Evolutionary conservation across 2,888 invertebrate species (phyloP).

Genomic region (Pterostichus niger): DNA sequence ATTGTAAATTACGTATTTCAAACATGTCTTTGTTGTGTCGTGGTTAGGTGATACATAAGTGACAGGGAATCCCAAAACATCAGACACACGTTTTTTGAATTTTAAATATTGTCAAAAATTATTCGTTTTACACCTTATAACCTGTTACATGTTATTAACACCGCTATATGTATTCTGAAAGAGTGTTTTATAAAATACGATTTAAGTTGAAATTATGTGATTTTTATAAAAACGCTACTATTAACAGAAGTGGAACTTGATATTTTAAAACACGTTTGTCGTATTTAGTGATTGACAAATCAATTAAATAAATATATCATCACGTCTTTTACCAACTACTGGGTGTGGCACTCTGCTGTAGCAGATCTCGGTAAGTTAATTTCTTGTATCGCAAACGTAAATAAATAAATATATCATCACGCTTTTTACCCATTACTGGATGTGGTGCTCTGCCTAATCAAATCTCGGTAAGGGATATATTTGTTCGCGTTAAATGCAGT

Average conservation of each 20-base stretch:
- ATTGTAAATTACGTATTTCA: conserved; percentile 42
- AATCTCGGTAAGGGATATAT: too few relatives aligned
- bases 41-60: conserved; percentile 35
- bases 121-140: conserved; percentile 1
- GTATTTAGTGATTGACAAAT: neutral
- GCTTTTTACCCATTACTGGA: too few relatives aligned
- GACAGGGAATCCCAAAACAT: conserved; percentile 49
- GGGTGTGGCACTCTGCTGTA: too few relatives aligned
- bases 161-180: conserved; percentile 36
- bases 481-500: too few relatives aligned
- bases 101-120: conserved; percentile 9
- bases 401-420: too few relatives aligned
- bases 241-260: conserved; percentile 18
- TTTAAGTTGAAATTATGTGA: conserved; percentile 43
- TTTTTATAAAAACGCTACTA: conserved; percentile 16
- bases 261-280: neutral
- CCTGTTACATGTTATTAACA: conserved; percentile 17
- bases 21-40: conserved; percentile 39
- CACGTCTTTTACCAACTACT: too few relatives aligned
- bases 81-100: conserved; percentile 25
- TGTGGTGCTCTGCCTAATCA: too few relatives aligned
- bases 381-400: too few relatives aligned
- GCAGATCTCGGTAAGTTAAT: too few relatives aligned
- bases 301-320: neutral
- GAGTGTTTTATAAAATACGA: neutral